Evolutionary conservation across 2,888 invertebrate species (phyloP), one percentile per base, ranked within the genome.

Genomic region (Argyresthia albistria): DNA sequence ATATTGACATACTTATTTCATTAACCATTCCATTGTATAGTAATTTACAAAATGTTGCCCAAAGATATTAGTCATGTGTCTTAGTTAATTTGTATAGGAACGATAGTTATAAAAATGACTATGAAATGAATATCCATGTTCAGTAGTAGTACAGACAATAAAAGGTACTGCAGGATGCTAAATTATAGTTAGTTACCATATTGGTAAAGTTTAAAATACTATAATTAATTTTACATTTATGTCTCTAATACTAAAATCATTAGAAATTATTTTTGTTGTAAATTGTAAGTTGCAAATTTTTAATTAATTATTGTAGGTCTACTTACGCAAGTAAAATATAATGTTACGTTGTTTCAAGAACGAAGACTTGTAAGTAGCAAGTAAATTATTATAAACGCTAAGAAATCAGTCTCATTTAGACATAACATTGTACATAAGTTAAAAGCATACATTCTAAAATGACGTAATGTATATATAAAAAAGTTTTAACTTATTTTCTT

Each of bases 401-500:
- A 25, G 35, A 35, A 11, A n/a, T 16, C 6, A n/a, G 10, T 46
- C 4, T 37, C 37, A 35, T 50, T n/a, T n/a, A 45, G 16, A 8
- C 39, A 9, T 35, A 51, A 51, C 7, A 46, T 11, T 46, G 50
- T 46, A 53, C 15, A 36, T 43, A 16, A 35, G 46, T 43, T 62
- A 69, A 72, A 83, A 83, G 81, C 84, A 83, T 80, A 69, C 73
- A 86, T 87, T 86, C 83, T 84, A 84, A 86, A 87, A 67, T 72
- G 62, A 69, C 82, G 81, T 86, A 82, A 39, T 2, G n/a, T n/a
- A n/a, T n/a, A 25, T 25, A 37, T 48, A 48, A 9, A 48, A 46
- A 51, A 53, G 49, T 55, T 46, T 55, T 54, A 47, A 43, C 50
- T 50, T 43, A 42, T 50, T 54, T 47, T 51, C 50, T 53, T 51